A percentile compares a stretch with the other conserved stretches of the same genome.
These are phyloP conservation scores for Parnassius smintheus DNA, from an alignment of 2,888 invertebrate genomes.

Conservation along the genomic window DNA sequence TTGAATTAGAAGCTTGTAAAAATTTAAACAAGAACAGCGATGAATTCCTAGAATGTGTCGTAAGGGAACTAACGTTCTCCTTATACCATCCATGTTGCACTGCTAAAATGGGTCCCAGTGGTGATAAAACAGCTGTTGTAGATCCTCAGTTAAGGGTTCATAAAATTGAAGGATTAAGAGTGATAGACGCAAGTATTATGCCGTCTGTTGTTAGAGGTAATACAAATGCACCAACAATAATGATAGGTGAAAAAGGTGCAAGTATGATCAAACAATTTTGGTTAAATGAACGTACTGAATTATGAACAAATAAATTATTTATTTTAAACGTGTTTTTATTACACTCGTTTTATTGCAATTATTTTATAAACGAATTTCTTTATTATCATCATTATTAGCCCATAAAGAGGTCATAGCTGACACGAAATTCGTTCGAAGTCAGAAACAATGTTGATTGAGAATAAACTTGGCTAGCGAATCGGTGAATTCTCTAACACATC, in stretches of 20 bases:
- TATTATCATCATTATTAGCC: no score
- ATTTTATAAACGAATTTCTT: no score
- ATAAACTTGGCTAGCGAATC: no score
- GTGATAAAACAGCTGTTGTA: constrained; percentile 27
- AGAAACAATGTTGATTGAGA: no score
- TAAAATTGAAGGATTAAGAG: constrained; percentile 70
- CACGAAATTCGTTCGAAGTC: no score
- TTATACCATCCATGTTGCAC: constrained; percentile 88
- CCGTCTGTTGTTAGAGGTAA: constrained; percentile 82
- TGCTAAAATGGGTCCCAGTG: constrained; percentile 81
- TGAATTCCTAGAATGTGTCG: constrained; percentile 26
- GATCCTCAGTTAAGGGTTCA: constrained; percentile 28
- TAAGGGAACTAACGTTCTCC: constrained; percentile 49
- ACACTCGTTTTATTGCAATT: no score
- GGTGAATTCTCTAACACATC: no score
- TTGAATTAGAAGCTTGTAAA: constrained; percentile 55
- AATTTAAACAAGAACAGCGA: constrained; percentile 41
- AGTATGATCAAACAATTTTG: constrained; percentile 83
- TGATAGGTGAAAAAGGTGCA: constrained; percentile 85
- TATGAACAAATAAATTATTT: constrained; percentile 36
- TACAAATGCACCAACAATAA: constrained; percentile 82
- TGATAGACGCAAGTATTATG: constrained; percentile 85
- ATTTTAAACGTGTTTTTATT: not conserved
- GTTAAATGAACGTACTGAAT: constrained; percentile 50
- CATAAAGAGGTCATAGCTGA: no score